phyloP scores from a whole-genome alignment of 1,140 invertebrate species.

The Hyphantria cunea region DNA sequence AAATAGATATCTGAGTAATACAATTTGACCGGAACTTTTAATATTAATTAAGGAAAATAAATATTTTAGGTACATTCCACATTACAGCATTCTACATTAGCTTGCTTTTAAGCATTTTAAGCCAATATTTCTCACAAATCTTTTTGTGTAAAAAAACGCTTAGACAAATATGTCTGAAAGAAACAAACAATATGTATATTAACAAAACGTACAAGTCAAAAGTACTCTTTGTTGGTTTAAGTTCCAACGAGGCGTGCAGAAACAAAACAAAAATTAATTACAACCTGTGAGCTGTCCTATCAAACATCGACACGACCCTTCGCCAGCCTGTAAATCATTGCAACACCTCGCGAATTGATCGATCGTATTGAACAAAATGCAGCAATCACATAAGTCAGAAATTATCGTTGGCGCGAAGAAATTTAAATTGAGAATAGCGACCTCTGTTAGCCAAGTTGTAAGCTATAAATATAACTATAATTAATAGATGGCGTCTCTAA shows the following conservation, averaged over 20 bases:
- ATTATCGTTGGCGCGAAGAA: conserved; percentile 16
- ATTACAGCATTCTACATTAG: too few species aligned
- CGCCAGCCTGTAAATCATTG: conserved; percentile 27
- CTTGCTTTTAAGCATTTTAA: too few species aligned
- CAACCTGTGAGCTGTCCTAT: conserved; percentile 25
- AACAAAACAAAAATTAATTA: conserved; percentile 32
- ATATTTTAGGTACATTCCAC: too few species aligned
- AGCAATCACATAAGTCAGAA: conserved; percentile 32
- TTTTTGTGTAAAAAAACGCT: too few species aligned
- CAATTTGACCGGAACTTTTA: neutral
- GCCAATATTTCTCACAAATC: too few species aligned
- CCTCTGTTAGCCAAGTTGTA: conserved; percentile 19
- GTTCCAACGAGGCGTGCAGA: conserved; percentile 14
- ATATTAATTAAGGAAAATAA: too few species aligned
- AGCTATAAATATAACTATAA: conserved; percentile 1
- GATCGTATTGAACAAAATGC: conserved; percentile 14
- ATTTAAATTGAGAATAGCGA: conserved; percentile 25
- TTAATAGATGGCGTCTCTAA: conserved; percentile 23
- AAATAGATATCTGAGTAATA: too few species aligned
- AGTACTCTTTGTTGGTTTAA: conserved; percentile 27
- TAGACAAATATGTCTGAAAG: conserved; percentile 7
- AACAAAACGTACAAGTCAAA: conserved; percentile 16
- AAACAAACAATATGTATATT: conserved; percentile 6
- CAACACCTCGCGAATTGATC: conserved; percentile 27
- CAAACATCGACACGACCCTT: conserved; percentile 30